Evolutionary conservation across 2,888 invertebrate genomes (phyloP).

Genomic region (Troides aeacus): DNA sequence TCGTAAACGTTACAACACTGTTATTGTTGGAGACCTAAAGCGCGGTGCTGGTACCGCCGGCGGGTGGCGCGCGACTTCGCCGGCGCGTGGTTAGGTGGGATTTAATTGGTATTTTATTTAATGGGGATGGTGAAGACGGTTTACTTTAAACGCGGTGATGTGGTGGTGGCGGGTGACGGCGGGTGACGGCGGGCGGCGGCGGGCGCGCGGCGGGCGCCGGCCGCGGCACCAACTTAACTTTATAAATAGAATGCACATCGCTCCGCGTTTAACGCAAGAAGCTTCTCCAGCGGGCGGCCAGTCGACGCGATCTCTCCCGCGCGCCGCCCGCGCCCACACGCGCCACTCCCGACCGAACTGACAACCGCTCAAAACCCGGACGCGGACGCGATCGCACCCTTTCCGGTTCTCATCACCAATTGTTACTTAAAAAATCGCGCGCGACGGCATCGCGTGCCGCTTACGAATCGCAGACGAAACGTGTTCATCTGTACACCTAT

Average conservation of each 20-base stretch:
- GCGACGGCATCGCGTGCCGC: constrained; percentile 23
- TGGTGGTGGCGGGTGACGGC: constrained; percentile 55
- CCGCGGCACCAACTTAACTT: constrained; percentile 68
- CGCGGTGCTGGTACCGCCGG: constrained; percentile 34
- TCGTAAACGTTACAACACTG: constrained; percentile 54
- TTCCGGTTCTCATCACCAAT: constrained; percentile 33
- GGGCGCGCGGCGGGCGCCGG: constrained; percentile 53
- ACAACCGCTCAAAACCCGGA: constrained; percentile 51
- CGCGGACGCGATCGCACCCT: constrained; percentile 47
- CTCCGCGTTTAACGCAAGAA: constrained; percentile 68
- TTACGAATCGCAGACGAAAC: constrained; percentile 23
- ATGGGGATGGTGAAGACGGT: constrained; percentile 44
- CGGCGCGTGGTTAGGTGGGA: constrained; percentile 40
- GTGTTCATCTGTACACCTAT: constrained; percentile 26
- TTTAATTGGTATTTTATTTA: constrained; percentile 42
- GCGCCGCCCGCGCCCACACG: constrained; percentile 63
- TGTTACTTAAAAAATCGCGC: constrained; percentile 34
- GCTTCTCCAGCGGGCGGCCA: constrained; percentile 67
- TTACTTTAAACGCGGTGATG: constrained; percentile 71
- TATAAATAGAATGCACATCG: constrained; percentile 77
- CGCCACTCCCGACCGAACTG: constrained; percentile 50
- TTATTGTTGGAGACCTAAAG: constrained; percentile 67
- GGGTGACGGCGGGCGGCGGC: constrained; percentile 56
- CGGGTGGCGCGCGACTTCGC: background rate
- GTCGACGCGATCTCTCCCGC: constrained; percentile 62